Conservation (phyloP, 2,797 vertebrate genomes). For the Argentina silus region DNA sequence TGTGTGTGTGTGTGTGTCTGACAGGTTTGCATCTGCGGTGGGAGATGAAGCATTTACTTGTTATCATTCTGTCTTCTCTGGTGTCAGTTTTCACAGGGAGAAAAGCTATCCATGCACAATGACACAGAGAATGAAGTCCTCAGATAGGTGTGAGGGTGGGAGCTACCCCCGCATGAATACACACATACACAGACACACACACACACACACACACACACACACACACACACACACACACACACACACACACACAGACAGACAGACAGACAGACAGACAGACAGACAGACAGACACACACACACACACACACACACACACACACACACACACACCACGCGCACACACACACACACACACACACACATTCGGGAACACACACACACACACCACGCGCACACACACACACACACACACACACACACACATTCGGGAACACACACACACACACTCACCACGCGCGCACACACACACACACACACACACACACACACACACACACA, state of each 20-base stretch:
- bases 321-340: not conserved
- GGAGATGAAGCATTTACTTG: constrained; percentile 63
- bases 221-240: not conserved
- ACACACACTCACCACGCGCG: not conserved
- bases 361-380: not conserved
- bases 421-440: not conserved
- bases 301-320: not conserved
- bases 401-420: not conserved
- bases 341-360: not conserved
- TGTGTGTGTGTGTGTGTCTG: constrained; percentile 34
- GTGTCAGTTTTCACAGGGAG: constrained; percentile 50
- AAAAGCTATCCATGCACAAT: constrained; percentile 59
- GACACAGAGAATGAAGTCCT: constrained; percentile 51
- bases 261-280: not conserved
- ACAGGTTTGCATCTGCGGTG: constrained; percentile 69
- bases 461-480: not conserved
- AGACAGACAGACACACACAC: not conserved
- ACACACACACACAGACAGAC: not conserved
- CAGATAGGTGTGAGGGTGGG: constrained; percentile 24
- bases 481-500: not conserved
- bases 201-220: not conserved
- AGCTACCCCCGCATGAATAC: not conserved
- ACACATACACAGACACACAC: not conserved
- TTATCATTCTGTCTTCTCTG: constrained; percentile 71
- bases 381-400: not conserved